Evolutionary conservation across 2,113 vertebrate genomes (phyloP).

Genomic region (Bufo bufo): DNA sequence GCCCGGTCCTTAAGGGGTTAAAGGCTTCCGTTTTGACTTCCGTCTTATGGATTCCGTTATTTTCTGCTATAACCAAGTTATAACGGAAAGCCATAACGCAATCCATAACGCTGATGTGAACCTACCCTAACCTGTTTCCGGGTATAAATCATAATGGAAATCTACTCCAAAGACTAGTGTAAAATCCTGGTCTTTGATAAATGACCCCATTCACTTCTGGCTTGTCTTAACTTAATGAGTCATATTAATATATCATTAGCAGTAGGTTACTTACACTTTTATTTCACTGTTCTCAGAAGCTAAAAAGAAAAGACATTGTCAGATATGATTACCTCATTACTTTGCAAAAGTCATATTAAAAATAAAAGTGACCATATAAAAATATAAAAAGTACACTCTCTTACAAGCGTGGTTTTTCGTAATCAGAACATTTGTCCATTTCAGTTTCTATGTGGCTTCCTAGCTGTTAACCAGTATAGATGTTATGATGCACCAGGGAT

Average conservation of each 20-base stretch:
- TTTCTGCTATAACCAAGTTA: no score
- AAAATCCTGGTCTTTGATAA: no score
- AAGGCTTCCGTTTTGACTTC: no score
- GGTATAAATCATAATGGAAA: no score
- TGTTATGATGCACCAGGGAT: not conserved
- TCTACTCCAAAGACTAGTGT: no score
- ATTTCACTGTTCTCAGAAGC: conserved; percentile 32
- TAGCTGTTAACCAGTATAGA: not conserved
- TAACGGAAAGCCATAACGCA: no score
- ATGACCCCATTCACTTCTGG: not conserved
- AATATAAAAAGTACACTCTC: no score
- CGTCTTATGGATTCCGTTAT: no score
- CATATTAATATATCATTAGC: conserved; percentile 20
- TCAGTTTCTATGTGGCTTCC: not conserved
- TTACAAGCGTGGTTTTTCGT: not conserved
- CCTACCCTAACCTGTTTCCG: no score
- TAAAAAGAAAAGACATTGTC: conserved; percentile 47
- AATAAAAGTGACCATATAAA: no score
- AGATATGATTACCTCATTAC: not conserved
- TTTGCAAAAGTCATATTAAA: not conserved
- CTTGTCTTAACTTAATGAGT: not conserved
- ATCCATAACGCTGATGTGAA: no score
- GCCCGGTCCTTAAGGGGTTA: no score
- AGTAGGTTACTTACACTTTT: conserved; percentile 53
- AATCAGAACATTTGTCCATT: not conserved